A percentile compares a stretch with the other conserved stretches of the same genome.
Conservation (phyloP, 92 coral and sea anemone genomes). For the Umimayanthus chanpuru region DNA sequence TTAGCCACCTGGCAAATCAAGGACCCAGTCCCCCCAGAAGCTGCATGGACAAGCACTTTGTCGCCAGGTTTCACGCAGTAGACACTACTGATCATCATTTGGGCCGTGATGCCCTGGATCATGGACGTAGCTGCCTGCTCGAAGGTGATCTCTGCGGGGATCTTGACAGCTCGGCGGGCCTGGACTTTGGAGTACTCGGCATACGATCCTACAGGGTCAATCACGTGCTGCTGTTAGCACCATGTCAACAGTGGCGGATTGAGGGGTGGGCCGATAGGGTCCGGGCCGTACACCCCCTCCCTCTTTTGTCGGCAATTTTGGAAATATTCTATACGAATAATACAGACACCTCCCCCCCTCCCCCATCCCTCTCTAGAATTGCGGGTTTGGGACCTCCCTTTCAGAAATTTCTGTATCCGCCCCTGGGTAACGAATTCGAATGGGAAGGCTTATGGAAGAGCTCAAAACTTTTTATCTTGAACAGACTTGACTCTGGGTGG, state of each 20-base stretch:
- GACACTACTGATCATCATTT: constrained; percentile 12
- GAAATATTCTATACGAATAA: too few species aligned
- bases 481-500: too few species aligned
- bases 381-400: too few species aligned
- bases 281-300: too few species aligned
- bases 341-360: too few species aligned
- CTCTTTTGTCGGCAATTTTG: too few species aligned
- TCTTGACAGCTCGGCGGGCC: constrained; percentile 17
- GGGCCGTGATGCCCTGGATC: constrained; percentile 27
- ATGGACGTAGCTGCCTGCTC: constrained; percentile 29
- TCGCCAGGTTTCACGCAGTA: constrained; percentile 38
- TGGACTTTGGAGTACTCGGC: constrained; percentile 27
- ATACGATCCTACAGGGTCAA: constrained; percentile 3
- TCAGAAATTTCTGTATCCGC: too few species aligned
- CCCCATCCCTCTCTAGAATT: too few species aligned
- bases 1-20: constrained; percentile 36
- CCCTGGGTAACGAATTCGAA: too few species aligned
- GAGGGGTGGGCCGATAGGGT: too few species aligned
- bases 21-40: constrained; percentile 37
- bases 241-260: not conserved
- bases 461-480: too few species aligned
- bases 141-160: constrained; percentile 14
- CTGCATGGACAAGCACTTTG: constrained; percentile 32
- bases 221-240: not conserved
- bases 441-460: too few species aligned